Evolutionary conservation across 2,888 invertebrate genomes (phyloP), one percentile per base, ranked within the genome.

Genomic region (Cremastinae sp.): DNA sequence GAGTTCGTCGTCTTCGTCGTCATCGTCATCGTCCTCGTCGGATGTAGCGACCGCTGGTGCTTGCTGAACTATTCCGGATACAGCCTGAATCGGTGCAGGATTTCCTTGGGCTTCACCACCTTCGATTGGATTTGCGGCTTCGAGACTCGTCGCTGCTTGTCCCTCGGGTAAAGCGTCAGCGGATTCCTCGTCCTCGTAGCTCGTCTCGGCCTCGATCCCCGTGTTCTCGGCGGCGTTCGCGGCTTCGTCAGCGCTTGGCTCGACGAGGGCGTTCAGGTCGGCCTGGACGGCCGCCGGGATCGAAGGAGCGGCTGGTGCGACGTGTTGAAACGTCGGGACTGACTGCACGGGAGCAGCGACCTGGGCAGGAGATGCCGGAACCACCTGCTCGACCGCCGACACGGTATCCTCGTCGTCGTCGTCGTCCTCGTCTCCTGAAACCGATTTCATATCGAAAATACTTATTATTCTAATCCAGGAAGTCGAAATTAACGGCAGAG

Each of bases 391-490:
- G 5, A 83, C 83, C 0, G 84, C 86, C 0, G 91, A 91, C 35
- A 87, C 89, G 7, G 90, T 90, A 47, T 91, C 93, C 56, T 92
- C 91, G 8, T 91, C 91, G 59, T 91, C 91, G 53, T 92, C 92
- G 58, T 92, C 92, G 73, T 94, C 94, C 58, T 94, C 92, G 71
- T 92, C 93, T 68, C 93, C 93, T 76, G 64, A 1, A 55, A 55
- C 35, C 8, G 2, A 22, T 16, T 53, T n/a, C 1, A 51, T 4
- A 53, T 20, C 28, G 22, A 16, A 22, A 37, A 28, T 5, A 14
- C 2, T 28, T 28, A 5, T 5, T 28, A 2, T 3, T 28, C 28
- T 2, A 28, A 28, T 28, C 28, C 28, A 28, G 28, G 28, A 28
- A 3, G 28, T 5, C 2, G 5, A 28, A 28, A 28, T 5, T 2